phyloP scores from a whole-genome alignment of 2,888 invertebrate genomes.

The Globia sparganii region DNA sequence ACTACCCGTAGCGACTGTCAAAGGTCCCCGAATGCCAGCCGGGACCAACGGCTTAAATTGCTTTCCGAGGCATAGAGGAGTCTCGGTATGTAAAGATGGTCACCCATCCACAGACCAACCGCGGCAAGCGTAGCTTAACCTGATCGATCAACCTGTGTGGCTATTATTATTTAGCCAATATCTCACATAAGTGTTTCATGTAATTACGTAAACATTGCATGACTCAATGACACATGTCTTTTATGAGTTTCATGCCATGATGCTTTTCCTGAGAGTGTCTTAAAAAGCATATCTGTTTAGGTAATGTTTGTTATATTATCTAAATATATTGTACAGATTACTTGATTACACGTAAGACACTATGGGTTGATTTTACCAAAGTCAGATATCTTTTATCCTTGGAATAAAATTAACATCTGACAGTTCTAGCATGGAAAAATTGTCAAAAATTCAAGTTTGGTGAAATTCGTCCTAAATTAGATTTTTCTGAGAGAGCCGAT shows the following conservation, averaged over 20 bases:
- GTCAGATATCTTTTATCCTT: neutral
- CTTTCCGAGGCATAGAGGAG: neutral
- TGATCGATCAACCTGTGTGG: neutral
- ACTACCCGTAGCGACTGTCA: neutral
- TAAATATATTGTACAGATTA: neutral
- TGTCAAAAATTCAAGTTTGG: neutral
- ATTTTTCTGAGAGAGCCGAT: neutral
- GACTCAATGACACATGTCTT: slow-evolving; percentile 24
- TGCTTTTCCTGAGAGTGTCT: slow-evolving; percentile 5
- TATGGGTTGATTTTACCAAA: neutral
- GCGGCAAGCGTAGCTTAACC: neutral
- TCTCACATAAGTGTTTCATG: neutral
- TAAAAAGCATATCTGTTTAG: slow-evolving; percentile 19
- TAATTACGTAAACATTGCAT: slow-evolving; percentile 27
- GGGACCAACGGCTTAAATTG: neutral
- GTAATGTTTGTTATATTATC: neutral
- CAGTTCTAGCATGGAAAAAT: neutral
- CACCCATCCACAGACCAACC: neutral
- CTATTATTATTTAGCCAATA: no score
- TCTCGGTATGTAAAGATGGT: neutral
- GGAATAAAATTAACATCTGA: neutral
- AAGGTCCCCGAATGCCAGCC: neutral
- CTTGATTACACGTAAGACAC: neutral
- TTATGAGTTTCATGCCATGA: slow-evolving; percentile 33
- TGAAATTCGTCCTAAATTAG: neutral